Evolutionary conservation across 2,113 vertebrate species (phyloP).

Genomic region (Aplodontia rufa): DNA sequence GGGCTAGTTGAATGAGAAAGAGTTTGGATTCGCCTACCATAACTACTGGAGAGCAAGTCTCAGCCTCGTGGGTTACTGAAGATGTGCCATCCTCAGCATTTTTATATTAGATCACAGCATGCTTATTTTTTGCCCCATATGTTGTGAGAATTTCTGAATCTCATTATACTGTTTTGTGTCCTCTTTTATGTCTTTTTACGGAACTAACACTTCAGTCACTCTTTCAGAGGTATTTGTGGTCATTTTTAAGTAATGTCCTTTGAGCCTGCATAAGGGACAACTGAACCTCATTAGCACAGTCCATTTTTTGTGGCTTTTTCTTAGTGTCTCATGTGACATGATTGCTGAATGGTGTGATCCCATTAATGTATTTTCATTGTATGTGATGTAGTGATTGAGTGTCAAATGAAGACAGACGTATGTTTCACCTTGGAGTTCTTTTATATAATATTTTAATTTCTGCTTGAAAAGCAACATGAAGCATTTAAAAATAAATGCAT

Average conservation of each 20-base stretch:
- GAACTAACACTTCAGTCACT: slow-evolving; percentile 10
- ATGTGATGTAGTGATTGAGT: slow-evolving; percentile 12
- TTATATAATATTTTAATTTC: background rate
- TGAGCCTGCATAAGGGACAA: background rate
- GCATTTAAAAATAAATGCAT: background rate
- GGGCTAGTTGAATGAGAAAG: slow-evolving; percentile 55
- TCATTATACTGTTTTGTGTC: slow-evolving; percentile 10
- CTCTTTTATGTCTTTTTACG: background rate
- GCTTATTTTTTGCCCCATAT: background rate
- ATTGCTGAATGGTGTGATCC: background rate
- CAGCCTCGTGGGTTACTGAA: background rate
- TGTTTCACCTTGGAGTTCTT: slow-evolving; percentile 3
- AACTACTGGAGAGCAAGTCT: slow-evolving; percentile 59
- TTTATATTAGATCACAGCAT: background rate
- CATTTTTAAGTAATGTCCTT: slow-evolving; percentile 31
- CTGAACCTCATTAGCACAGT: slow-evolving; percentile 40
- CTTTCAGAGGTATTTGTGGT: slow-evolving; percentile 37
- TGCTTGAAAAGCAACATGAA: background rate
- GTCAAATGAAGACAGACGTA: background rate
- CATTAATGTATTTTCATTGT: slow-evolving; percentile 25
- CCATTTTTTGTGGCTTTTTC: background rate
- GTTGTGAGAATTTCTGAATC: background rate
- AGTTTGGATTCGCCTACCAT: slow-evolving; percentile 31
- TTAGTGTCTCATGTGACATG: background rate
- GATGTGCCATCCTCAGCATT: slow-evolving; percentile 14